Percentiles rank a stretch among this genome's conserved stretches.
phyloP scores from a whole-genome alignment of 2,888 invertebrate species.

The Muschampia staudingeri region DNA sequence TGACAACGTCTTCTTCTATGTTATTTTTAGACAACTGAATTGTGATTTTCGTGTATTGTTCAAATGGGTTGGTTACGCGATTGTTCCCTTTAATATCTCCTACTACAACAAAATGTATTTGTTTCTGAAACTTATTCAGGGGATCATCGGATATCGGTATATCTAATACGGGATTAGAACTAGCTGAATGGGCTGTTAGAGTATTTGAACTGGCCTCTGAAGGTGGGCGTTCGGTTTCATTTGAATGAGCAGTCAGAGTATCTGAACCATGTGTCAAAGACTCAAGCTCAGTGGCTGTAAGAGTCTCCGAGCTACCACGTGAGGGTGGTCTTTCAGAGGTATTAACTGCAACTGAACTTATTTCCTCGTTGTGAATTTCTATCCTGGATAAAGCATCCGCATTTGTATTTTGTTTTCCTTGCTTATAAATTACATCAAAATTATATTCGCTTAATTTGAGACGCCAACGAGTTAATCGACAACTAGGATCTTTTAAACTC shows the following conservation, averaged over 20 bases:
- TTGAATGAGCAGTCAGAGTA: constrained; percentile 7
- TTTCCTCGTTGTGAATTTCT: constrained; percentile 17
- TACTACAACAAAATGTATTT: neutral
- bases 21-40: constrained; percentile 2
- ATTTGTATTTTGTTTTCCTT: constrained; percentile 7
- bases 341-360: constrained; percentile 10
- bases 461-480: constrained; percentile 21
- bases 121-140: neutral
- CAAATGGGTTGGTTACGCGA: constrained; percentile 21
- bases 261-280: neutral
- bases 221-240: neutral
- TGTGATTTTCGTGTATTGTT: neutral
- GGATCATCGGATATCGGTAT: neutral
- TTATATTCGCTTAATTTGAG: constrained; percentile 39
- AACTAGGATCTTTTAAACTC: constrained; percentile 31
- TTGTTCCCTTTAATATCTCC: neutral
- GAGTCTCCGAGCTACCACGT: too few species aligned
- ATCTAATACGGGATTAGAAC: neutral
- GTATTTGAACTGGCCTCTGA: neutral
- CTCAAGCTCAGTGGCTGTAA: too few species aligned
- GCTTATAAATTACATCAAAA: constrained; percentile 18
- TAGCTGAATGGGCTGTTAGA: neutral
- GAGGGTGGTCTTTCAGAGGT: constrained; percentile 8
- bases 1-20: constrained; percentile 20
- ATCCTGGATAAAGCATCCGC: neutral